Conservation (phyloP, 2,797 vertebrate genomes). For the Pristis pectinata region DNA sequence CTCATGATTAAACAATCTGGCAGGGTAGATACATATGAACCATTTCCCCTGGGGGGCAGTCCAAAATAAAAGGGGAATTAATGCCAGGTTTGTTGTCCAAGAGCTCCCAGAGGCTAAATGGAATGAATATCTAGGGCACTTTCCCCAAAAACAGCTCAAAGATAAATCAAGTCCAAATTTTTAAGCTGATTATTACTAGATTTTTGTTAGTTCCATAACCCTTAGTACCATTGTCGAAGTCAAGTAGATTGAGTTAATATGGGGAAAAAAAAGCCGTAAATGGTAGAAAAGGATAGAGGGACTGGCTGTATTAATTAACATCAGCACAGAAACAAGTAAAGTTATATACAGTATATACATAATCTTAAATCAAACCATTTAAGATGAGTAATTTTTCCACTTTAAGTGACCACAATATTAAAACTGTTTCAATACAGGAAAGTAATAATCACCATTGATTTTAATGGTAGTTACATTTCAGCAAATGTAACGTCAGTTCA, state of each 20-base stretch:
- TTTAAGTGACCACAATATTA: neutral
- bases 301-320: too few species aligned
- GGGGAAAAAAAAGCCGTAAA: neutral
- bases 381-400: too few species aligned
- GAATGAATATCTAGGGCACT: neutral
- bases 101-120: neutral
- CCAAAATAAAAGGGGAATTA: neutral
- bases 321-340: too few species aligned
- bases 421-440: neutral
- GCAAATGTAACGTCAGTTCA: neutral
- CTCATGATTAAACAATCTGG: neutral
- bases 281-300: neutral
- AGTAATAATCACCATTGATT: neutral
- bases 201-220: too few species aligned
- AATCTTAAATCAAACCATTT: too few species aligned
- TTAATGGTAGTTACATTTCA: neutral
- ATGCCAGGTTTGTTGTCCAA: neutral
- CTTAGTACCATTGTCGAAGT: too few species aligned
- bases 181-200: too few species aligned
- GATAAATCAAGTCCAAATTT: too few species aligned
- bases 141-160: too few species aligned
- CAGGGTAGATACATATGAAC: neutral
- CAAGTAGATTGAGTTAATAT: too few species aligned
- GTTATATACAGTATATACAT: too few species aligned
- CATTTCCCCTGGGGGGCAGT: neutral